phyloP scores from a whole-genome alignment of 2,888 invertebrate genomes.

The Octodonta nipae region DNA sequence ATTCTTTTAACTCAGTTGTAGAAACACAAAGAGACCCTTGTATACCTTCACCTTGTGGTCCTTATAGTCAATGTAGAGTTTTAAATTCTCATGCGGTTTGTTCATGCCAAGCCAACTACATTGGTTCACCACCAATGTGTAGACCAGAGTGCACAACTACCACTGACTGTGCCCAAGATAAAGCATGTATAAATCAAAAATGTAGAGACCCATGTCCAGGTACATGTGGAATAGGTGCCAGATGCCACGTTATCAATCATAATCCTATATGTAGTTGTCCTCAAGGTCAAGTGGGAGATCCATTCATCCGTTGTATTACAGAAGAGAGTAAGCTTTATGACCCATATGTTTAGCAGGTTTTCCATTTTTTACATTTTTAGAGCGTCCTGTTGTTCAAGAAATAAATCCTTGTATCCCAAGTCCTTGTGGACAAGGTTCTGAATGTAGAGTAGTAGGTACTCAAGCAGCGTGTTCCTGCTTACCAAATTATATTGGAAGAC shows the following conservation, averaged over 20 bases:
- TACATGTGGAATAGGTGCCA: constrained; percentile 69
- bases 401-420: constrained; percentile 68
- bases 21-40: constrained; percentile 42
- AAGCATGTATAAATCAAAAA: constrained; percentile 64
- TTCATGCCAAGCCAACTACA: constrained; percentile 63
- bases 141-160: constrained; percentile 72
- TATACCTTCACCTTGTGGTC: constrained; percentile 62
- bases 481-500: constrained; percentile 63
- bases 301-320: constrained; percentile 57
- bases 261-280: constrained; percentile 75
- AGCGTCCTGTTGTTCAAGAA: constrained; percentile 40
- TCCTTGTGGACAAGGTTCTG: constrained; percentile 73
- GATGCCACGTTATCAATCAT: constrained; percentile 73
- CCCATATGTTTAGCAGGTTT: neutral
- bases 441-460: constrained; percentile 63
- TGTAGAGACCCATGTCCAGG: constrained; percentile 73
- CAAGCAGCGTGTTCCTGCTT: constrained; percentile 70
- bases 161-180: constrained; percentile 68
- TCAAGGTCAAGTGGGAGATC: constrained; percentile 63
- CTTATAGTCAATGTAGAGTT: constrained; percentile 63
- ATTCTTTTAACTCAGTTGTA: too few species aligned
- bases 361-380: constrained; percentile 33
- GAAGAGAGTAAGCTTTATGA: constrained; percentile 37
- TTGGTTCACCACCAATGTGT: constrained; percentile 64
- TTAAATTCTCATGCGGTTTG: constrained; percentile 64